Base-by-base conservation (phyloP, 2,113 vertebrate genomes). In the Charadrius vociferus region DNA sequence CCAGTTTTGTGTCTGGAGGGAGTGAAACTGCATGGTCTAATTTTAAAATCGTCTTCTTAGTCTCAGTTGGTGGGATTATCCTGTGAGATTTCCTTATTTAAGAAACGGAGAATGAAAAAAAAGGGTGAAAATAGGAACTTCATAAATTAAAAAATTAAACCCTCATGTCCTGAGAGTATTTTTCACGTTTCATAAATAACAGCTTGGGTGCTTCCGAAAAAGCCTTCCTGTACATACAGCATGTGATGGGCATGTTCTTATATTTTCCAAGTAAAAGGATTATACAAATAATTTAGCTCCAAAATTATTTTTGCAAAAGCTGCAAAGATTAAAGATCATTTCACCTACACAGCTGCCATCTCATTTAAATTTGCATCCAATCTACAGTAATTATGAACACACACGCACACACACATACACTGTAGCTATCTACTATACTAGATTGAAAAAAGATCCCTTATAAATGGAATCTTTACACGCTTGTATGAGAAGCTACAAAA, bases 241-340 rank as follows among this genome's bases (percentile, higher is more conserved):
- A 9, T 26, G 18, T 58, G 58, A 82, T 49, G 10, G 29, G 17
- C 11, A 73, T 67, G 8, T n/a, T 80, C 36, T 81, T 80, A 49
- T 8, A 41, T 83, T 94, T 98, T 95, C 71, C 55, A 83, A 53
- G 56, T 82, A 66, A 88, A 86, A 88, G 27, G 61, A 85, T 93
- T 96, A 90, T 63, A 81, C 78, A 81, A 94, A 97, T 88, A 90
- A 96, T 95, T 93, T 52, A 82, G 21, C 67, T 92, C n/a, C 47
- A 96, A 95, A 93, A 66, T 86, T 56, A 94, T 89, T 96, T 96
- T 95, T 92, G 39, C 16, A 81, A 94, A 87, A 95, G 29, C 75
- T 90, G 32, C 79, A 94, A 96, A 96, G 43, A 94, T 98, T 96
- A 95, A 97, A 97, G 77, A 95, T 90, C 37, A 65, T 92, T 95